Base-by-base conservation (phyloP, 2,113 vertebrate species). In the Aphyosemion australe region DNA sequence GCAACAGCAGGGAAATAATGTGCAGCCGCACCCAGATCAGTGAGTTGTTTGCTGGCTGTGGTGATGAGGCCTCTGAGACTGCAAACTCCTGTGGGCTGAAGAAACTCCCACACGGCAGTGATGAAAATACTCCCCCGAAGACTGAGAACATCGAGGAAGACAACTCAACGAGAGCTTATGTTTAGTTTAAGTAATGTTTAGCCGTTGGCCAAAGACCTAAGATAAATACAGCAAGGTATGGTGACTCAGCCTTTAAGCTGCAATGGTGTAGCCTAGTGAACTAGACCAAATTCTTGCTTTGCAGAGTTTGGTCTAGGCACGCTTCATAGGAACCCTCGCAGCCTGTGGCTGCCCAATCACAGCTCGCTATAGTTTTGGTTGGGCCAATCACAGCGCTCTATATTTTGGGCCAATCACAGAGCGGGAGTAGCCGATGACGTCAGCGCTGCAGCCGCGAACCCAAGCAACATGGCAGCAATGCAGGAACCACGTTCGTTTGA, bases 11-110 rank as follows among this genome's bases (percentile, higher is more conserved):
- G 43, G 47, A 43, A 72, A 67, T 64, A 51, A 50, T 31, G 60
- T 9, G 37, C 59, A 49, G 65, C 54, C n/a, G 20, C 1, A 48
- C 53, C 53, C 0, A 50, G 61, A 50, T 70, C 32, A 13, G 26
- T n/a, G 3, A 67, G 71, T 85, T 86, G 88, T 88, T 88, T 88
- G 59, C 72, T 63, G 61, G 69, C 32, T 54, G 7, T 61, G 69
- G 48, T 80, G 84, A 86, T 77, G 78, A 86, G 73, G 76, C 76
- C 84, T 71, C 75, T 19, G 74, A 78, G 83, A 72, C 41, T 3
- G 45, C 9, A 52, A 57, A 42, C 55, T 61, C 84, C 65, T 15
- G 18, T 65, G 78, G 47, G 50, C 53, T 34, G 66, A 47, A 41
- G 54, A 65, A 52, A 57, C 61, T 60, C 79, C 79, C 65, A 50